phyloP scores from a whole-genome alignment of 2,113 vertebrate species.

The Butorides virescens region DNA sequence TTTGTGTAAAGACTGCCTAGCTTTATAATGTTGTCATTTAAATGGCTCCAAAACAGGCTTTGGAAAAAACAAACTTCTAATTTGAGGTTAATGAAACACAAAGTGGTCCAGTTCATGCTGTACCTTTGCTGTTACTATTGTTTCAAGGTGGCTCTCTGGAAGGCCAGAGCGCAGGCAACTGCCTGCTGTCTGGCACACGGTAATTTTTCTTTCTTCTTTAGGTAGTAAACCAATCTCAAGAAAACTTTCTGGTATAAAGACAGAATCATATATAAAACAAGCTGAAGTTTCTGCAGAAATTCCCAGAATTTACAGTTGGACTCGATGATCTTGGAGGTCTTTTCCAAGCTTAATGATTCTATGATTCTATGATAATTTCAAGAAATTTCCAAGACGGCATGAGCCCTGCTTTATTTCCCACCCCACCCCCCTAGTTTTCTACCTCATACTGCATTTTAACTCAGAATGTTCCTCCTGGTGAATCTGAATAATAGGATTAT shows the following conservation, averaged over 20 bases:
- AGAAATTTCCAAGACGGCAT: neutral
- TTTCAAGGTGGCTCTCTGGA: neutral
- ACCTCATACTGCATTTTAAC: neutral
- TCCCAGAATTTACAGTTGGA: neutral
- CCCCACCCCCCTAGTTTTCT: neutral
- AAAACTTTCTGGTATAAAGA: neutral
- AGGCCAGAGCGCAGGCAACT: neutral
- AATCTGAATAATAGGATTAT: neutral
- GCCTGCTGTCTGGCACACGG: neutral
- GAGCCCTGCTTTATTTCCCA: neutral
- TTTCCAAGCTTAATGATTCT: too few relatives aligned
- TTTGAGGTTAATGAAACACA: conserved; percentile 24
- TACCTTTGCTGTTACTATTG: conserved; percentile 42
- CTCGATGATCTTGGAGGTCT: too few relatives aligned
- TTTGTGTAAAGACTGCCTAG: neutral
- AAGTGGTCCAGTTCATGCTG: neutral
- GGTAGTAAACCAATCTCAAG: neutral
- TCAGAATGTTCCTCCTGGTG: neutral
- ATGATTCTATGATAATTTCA: too few relatives aligned
- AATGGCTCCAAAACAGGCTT: neutral
- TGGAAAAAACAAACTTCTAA: neutral
- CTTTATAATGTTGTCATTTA: neutral
- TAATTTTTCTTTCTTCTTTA: neutral
- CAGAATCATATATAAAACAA: neutral
- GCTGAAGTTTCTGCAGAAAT: neutral